phyloP scores from a whole-genome alignment of 2,888 invertebrate species.

The Siphlonurus alternatus region DNA sequence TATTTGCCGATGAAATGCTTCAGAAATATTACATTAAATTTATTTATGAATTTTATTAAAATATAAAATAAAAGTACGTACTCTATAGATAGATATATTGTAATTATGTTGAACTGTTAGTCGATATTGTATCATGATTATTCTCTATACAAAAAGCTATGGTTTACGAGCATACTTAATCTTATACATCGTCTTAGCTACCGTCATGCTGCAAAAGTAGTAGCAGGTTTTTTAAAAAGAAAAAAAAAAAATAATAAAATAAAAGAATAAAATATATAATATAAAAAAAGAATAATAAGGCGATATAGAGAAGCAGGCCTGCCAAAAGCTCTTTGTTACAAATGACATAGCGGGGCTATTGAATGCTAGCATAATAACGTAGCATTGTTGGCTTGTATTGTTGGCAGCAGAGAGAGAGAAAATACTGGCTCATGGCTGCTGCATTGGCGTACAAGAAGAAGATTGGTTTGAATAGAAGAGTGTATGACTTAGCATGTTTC shows the following conservation, averaged over 20 bases:
- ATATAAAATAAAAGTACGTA: too few relatives aligned
- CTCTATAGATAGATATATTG: too few relatives aligned
- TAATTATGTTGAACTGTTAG: too few relatives aligned
- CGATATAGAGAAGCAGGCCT: constrained; percentile 3
- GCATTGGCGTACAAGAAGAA: background rate
- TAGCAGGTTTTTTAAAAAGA: background rate
- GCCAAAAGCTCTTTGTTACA: constrained; percentile 4
- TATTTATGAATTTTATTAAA: too few relatives aligned
- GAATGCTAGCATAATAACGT: constrained; percentile 3
- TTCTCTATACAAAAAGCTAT: background rate
- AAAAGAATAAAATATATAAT: background rate
- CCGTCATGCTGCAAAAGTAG: background rate
- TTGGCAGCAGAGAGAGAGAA: constrained; percentile 3
- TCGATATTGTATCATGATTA: too few relatives aligned
- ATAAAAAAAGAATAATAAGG: constrained; percentile 2
- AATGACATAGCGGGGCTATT: constrained; percentile 3
- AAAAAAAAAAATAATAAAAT: background rate
- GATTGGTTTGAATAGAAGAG: constrained; percentile 3
- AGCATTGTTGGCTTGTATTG: constrained; percentile 1
- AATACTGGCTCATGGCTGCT: constrained; percentile 1
- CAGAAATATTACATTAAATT: too few relatives aligned
- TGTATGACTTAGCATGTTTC: constrained; percentile 3
- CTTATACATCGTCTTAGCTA: background rate
- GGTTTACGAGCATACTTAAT: background rate
- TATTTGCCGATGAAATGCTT: too few relatives aligned